phyloP scores from a whole-genome alignment of 2,797 vertebrate species.

The Distichodus sexfasciatus region DNA sequence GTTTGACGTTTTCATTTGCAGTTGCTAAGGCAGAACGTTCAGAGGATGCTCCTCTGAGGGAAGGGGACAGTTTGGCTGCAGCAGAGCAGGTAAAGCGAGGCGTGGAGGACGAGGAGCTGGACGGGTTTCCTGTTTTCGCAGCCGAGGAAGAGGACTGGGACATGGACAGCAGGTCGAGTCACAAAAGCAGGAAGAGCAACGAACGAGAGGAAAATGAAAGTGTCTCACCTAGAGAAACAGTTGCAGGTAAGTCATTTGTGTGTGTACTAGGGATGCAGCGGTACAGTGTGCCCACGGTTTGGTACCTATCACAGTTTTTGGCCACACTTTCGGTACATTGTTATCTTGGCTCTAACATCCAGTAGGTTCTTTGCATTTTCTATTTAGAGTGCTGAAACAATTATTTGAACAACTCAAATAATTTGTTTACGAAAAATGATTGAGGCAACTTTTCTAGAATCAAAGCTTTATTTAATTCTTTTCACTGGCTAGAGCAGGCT shows the following conservation, averaged over 20 bases:
- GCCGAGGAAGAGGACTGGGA: conserved; percentile 47
- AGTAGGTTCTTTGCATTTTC: no score
- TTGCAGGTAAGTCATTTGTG: conserved; percentile 17
- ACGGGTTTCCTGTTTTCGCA: conserved; percentile 49
- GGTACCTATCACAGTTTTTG: no score
- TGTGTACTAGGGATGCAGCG: neutral
- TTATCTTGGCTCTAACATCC: no score
- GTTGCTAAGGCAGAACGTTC: neutral
- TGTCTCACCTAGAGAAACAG: neutral
- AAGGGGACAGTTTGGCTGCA: no score
- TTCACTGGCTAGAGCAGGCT: no score
- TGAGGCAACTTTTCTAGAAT: no score
- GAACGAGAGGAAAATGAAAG: conserved; percentile 23
- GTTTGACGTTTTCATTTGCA: neutral
- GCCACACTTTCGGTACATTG: no score
- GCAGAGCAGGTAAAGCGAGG: neutral
- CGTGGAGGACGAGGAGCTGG: conserved; percentile 46
- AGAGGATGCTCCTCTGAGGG: neutral
- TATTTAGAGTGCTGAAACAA: no score
- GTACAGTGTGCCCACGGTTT: no score
- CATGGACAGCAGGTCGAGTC: conserved; percentile 28
- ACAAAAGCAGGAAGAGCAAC: conserved; percentile 11
- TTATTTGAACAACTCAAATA: no score
- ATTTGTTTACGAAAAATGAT: no score
- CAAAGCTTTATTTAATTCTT: no score